These are phyloP conservation scores for Lemur catta DNA, from an alignment of 2,797 vertebrate species.

Conservation along the genomic window DNA sequence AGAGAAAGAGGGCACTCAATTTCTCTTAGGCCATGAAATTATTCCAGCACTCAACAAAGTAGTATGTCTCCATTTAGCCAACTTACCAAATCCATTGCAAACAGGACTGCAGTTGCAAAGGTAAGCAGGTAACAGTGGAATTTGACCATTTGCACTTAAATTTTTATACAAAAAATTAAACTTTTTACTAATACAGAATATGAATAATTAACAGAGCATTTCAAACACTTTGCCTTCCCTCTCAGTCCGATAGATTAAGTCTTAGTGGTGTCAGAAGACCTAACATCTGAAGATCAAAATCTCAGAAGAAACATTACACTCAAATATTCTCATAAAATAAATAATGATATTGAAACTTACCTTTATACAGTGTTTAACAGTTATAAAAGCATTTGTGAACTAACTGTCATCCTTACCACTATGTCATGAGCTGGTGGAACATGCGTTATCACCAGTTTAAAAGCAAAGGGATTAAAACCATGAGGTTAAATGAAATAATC, in stretches of 20 bases:
- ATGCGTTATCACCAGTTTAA: neutral
- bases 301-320: neutral
- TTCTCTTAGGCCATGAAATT: neutral
- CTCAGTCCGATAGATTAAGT: neutral
- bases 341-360: neutral
- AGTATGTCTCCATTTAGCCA: neutral
- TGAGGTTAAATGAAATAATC: neutral
- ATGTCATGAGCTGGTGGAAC: neutral
- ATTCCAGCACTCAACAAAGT: neutral
- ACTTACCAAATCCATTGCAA: neutral
- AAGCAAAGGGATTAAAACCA: neutral
- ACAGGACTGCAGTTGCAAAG: neutral
- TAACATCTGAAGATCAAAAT: neutral
- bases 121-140: neutral
- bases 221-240: neutral
- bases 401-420: neutral
- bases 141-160: neutral
- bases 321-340: neutral
- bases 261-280: neutral
- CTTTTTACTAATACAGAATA: neutral
- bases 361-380: neutral
- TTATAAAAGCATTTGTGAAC: neutral
- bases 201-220: neutral
- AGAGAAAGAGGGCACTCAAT: neutral
- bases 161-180: neutral